Evolutionary conservation across 2,113 vertebrate species (phyloP).

Genomic region (Grantiella picta): DNA sequence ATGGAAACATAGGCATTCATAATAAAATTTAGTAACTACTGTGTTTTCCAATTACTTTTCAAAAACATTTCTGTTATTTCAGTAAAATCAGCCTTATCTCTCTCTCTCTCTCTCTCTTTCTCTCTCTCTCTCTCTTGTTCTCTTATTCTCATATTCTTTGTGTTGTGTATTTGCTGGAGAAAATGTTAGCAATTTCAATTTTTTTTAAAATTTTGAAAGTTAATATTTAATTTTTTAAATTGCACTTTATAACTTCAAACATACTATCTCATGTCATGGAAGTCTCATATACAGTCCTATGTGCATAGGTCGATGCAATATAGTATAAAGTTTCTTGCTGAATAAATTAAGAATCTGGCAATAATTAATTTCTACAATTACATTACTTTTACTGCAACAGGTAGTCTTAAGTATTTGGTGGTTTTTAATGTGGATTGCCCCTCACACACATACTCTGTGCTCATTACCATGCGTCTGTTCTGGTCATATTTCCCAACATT

Average conservation of each 20-base stretch:
- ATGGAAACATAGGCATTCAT: slow-evolving; percentile 24
- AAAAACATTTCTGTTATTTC: not conserved
- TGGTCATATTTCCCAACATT: not conserved
- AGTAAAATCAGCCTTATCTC: not conserved
- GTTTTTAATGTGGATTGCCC: not conserved
- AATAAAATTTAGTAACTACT: slow-evolving; percentile 32
- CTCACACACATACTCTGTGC: not conserved
- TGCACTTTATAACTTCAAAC: not conserved
- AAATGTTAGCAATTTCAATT: not conserved
- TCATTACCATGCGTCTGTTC: not conserved
- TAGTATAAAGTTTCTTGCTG: not conserved
- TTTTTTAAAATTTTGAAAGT: not conserved
- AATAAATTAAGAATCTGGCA: not conserved
- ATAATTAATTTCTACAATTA: not conserved
- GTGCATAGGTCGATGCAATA: not conserved
- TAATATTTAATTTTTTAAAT: not conserved
- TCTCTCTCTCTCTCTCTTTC: too few relatives aligned
- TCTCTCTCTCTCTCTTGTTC: not conserved
- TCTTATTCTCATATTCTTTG: not conserved
- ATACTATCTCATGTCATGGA: not conserved
- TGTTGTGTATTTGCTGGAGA: not conserved
- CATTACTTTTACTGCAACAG: not conserved
- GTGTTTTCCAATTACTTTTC: not conserved
- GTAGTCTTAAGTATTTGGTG: not conserved
- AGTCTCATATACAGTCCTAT: not conserved